These are phyloP conservation scores for Silurus lanzhouensis DNA, from an alignment of 2,797 vertebrate species.

Conservation along the genomic window DNA sequence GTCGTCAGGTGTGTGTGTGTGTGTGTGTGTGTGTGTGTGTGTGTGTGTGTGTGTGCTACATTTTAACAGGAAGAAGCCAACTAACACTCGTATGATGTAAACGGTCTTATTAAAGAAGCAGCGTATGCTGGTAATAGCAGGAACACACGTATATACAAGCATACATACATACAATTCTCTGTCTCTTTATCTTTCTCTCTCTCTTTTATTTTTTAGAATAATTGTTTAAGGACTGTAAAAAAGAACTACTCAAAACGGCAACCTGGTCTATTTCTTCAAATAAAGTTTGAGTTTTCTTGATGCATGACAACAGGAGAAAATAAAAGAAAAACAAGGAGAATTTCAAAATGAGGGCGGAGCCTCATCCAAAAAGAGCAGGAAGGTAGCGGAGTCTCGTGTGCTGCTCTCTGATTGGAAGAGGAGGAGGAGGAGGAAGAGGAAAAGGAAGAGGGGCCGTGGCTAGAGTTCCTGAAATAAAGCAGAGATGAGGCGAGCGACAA, in stretches of 20 bases:
- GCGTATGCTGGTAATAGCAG: slow-evolving; percentile 8
- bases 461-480: slow-evolving; percentile 58
- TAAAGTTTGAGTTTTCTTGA: neutral
- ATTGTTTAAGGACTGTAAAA: neutral
- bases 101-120: slow-evolving; percentile 14
- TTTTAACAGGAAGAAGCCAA: slow-evolving; percentile 38
- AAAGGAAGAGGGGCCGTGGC: slow-evolving; percentile 39
- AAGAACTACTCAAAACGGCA: neutral
- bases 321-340: neutral
- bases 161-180: neutral
- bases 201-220: too few relatives aligned
- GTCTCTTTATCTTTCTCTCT: too few relatives aligned
- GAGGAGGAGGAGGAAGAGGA: slow-evolving; percentile 27
- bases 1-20: slow-evolving; percentile 30
- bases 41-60: slow-evolving; percentile 34
- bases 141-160: neutral
- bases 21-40: slow-evolving; percentile 30
- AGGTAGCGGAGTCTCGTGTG: slow-evolving; percentile 41
- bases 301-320: neutral
- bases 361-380: slow-evolving; percentile 45
- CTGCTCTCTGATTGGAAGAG: slow-evolving; percentile 51
- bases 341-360: slow-evolving; percentile 23
- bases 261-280: neutral
- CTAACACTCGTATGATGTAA: slow-evolving; percentile 33
- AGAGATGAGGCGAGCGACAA: slow-evolving; percentile 51